Percentiles rank a stretch among this genome's conserved stretches.
phyloP scores from a whole-genome alignment of 2,888 invertebrate genomes.

The Eristalis intricaria region DNA sequence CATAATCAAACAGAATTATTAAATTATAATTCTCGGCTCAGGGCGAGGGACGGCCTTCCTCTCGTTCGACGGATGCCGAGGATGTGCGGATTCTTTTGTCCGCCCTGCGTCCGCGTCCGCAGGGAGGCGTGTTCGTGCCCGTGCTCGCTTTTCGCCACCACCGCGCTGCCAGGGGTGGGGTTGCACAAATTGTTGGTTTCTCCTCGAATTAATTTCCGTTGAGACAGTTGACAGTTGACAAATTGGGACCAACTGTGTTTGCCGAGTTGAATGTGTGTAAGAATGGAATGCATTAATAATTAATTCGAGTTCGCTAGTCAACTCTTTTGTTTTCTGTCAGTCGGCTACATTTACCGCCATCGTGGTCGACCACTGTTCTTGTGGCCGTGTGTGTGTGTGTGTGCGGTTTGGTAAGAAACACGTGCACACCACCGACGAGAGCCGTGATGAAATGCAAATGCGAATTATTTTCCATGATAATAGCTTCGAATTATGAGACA shows the following conservation, averaged over 20 bases:
- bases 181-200: background rate
- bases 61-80: background rate
- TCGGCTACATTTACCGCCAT: background rate
- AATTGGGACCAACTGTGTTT: background rate
- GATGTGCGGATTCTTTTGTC: constrained; percentile 30
- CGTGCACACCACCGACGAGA: background rate
- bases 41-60: background rate
- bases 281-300: background rate
- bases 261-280: background rate
- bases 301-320: constrained; percentile 20
- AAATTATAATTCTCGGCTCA: constrained; percentile 58
- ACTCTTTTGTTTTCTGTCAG: constrained; percentile 45
- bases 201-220: background rate
- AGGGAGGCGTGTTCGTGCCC: background rate
- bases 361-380: no score
- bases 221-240: background rate
- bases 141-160: background rate
- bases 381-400: no score
- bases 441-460: background rate
- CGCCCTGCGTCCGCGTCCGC: background rate
- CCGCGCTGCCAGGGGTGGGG: no score
- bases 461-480: background rate
- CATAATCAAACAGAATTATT: constrained; percentile 59
- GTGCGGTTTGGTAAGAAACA: constrained; percentile 4
- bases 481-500: background rate